Evolutionary conservation across 2,797 vertebrate species (phyloP).

Genomic region (Coilia nasus): DNA sequence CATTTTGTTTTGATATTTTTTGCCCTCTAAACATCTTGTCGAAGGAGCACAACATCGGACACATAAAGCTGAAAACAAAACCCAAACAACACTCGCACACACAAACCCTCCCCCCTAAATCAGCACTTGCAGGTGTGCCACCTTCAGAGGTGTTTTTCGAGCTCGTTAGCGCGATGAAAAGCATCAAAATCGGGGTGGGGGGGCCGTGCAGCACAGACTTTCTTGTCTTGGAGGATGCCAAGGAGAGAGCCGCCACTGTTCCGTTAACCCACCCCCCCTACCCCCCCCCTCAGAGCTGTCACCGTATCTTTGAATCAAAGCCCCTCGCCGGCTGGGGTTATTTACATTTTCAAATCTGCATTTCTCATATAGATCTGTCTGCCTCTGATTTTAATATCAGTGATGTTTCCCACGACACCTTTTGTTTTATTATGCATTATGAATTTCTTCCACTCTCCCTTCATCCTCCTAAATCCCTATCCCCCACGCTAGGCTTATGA

Average conservation of each 20-base stretch:
- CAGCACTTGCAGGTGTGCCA: slow-evolving; percentile 30
- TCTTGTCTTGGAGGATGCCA: slow-evolving; percentile 13
- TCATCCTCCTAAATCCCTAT: slow-evolving; percentile 87
- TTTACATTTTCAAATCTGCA: slow-evolving; percentile 88
- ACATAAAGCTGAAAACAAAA: neutral
- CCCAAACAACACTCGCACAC: neutral
- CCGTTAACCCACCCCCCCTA: slow-evolving; percentile 73
- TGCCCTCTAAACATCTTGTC: neutral
- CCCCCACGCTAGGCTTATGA: slow-evolving; percentile 92
- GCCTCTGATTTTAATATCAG: slow-evolving; percentile 87
- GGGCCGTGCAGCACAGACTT: neutral
- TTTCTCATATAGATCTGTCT: slow-evolving; percentile 88
- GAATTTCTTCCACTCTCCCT: slow-evolving; percentile 82
- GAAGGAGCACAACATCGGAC: neutral
- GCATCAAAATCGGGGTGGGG: neutral
- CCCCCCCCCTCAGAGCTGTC: slow-evolving; percentile 68
- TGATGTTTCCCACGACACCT: slow-evolving; percentile 87
- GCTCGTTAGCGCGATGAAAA: slow-evolving; percentile 37
- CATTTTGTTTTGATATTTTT: neutral
- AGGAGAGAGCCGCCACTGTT: neutral
- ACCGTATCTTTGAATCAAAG: slow-evolving; percentile 82
- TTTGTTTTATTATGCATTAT: slow-evolving; percentile 89
- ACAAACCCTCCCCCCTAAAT: neutral
- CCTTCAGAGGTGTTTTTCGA: slow-evolving; percentile 13
- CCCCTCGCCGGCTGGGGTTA: slow-evolving; percentile 78